A percentile compares a stretch with the other conserved stretches of the same genome.
These are phyloP conservation scores for Ylistrum balloti DNA, from an alignment of 1,140 invertebrate genomes.

Conservation along the genomic window DNA sequence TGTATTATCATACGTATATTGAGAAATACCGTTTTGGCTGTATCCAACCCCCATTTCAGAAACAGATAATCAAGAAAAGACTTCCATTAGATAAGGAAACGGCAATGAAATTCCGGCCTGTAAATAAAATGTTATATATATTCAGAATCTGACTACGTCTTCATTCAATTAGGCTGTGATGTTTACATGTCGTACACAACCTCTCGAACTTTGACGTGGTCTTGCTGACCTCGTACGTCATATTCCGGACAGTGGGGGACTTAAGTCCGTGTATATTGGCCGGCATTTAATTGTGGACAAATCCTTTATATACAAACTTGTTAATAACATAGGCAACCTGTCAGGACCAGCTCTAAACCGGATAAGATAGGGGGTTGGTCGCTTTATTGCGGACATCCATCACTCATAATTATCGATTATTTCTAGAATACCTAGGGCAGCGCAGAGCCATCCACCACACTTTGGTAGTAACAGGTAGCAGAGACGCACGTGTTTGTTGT, in stretches of 20 bases:
- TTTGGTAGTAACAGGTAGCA: neutral
- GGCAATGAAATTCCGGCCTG: too few species aligned
- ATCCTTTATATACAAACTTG: constrained; percentile 2
- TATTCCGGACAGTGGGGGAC: neutral
- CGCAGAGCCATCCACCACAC: neutral
- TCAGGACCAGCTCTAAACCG: constrained; percentile 19
- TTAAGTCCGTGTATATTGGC: neutral
- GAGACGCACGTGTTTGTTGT: neutral
- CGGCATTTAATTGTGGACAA: constrained; percentile 29
- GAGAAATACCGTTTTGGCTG: too few species aligned
- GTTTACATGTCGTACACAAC: neutral
- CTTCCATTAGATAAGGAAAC: too few species aligned
- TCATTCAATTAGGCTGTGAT: neutral
- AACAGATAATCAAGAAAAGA: too few species aligned
- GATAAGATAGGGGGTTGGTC: neutral
- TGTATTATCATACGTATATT: too few species aligned
- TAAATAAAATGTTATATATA: too few species aligned
- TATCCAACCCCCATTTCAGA: too few species aligned
- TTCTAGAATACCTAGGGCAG: neutral
- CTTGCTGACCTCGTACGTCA: neutral
- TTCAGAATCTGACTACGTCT: too few species aligned
- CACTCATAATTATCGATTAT: constrained; percentile 40
- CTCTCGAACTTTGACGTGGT: neutral
- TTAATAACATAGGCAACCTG: neutral
- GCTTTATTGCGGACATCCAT: constrained; percentile 23